Evolutionary conservation across 2,888 invertebrate species (phyloP).

Genomic region (Eristalinus sepulchralis): DNA sequence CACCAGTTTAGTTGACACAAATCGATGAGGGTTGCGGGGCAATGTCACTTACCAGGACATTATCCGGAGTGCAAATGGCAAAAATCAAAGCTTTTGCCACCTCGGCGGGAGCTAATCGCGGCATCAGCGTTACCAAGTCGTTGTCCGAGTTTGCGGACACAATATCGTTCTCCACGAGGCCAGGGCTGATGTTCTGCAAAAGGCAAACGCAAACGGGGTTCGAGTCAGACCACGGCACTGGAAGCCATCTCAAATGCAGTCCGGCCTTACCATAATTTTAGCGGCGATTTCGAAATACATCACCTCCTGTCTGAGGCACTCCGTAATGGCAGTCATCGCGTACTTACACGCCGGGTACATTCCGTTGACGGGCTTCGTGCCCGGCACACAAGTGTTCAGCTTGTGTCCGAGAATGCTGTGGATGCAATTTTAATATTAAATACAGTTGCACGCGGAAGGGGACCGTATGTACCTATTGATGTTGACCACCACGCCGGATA

Average conservation of each 20-base stretch:
- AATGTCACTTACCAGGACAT: slow-evolving; percentile 73
- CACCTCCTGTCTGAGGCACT: slow-evolving; percentile 78
- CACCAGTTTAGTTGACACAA: slow-evolving; percentile 1
- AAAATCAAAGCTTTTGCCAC: slow-evolving; percentile 74
- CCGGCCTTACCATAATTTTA: slow-evolving; percentile 76
- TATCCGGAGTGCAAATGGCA: slow-evolving; percentile 74
- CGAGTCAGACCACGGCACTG: slow-evolving; percentile 9
- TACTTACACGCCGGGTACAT: slow-evolving; percentile 76
- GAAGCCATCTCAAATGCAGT: not conserved
- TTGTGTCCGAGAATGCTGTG: slow-evolving; percentile 75
- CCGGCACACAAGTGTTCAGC: slow-evolving; percentile 74
- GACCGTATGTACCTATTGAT: slow-evolving; percentile 74
- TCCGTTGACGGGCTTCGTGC: slow-evolving; percentile 74
- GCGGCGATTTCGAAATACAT: slow-evolving; percentile 75
- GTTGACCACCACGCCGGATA: slow-evolving; percentile 79
- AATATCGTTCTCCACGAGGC: slow-evolving; percentile 74
- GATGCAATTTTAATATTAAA: slow-evolving; percentile 54
- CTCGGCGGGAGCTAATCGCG: slow-evolving; percentile 73
- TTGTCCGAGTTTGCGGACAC: slow-evolving; percentile 72
- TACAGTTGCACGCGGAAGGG: not conserved
- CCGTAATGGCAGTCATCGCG: slow-evolving; percentile 78
- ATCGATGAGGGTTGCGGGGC: not conserved
- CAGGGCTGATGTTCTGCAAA: slow-evolving; percentile 74
- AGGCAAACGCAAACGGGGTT: not conserved
- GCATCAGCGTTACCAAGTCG: slow-evolving; percentile 74